Conservation (phyloP, 2,797 vertebrate species). For the Crax fasciolata region DNA sequence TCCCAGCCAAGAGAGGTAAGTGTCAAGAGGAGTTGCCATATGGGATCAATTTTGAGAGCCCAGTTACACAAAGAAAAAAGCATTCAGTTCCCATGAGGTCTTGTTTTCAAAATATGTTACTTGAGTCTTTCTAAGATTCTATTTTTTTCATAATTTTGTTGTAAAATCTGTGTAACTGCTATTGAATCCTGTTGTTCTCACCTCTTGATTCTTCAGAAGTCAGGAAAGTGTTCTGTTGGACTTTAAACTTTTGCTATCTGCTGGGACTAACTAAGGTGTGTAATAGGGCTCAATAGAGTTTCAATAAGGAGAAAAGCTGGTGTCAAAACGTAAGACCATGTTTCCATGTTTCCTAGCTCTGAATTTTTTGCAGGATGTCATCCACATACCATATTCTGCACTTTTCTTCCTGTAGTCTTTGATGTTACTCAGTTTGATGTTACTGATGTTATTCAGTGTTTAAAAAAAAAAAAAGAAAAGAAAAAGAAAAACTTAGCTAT, state of each 20-base stretch:
- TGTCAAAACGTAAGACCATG: background rate
- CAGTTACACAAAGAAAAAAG: background rate
- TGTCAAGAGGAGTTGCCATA: fast-evolving
- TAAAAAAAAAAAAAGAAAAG: background rate
- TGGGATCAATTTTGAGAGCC: background rate
- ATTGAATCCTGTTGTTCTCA: background rate
- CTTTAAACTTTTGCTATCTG: background rate
- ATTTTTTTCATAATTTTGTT: background rate
- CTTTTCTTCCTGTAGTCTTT: background rate
- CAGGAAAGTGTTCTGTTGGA: background rate
- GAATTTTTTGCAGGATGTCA: background rate
- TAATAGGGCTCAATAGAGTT: background rate
- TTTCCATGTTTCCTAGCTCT: background rate
- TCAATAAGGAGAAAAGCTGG: background rate
- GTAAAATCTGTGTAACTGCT: background rate
- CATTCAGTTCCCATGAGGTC: background rate
- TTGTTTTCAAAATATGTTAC: background rate
- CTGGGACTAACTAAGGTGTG: fast-evolving
- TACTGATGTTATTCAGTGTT: background rate
- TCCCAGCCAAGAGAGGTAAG: background rate
- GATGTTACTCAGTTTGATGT: background rate
- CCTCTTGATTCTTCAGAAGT: background rate
- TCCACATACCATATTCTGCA: background rate
- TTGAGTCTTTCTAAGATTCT: background rate
- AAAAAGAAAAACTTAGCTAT: background rate